phyloP scores from a whole-genome alignment of 2,113 vertebrate species.

The Rafetus swinhoei region DNA sequence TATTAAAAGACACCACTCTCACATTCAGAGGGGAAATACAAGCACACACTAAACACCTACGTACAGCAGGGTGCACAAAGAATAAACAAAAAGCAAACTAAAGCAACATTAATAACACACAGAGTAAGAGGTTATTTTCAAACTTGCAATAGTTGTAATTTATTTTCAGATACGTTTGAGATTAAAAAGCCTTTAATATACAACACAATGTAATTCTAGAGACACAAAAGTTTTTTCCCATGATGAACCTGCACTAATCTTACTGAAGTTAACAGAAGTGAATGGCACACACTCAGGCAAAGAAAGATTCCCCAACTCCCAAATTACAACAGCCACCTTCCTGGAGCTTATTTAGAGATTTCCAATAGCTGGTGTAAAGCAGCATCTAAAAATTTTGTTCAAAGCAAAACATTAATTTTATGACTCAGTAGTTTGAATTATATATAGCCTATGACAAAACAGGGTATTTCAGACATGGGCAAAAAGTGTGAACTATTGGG shows the following conservation, averaged over 20 bases:
- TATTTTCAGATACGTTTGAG: neutral
- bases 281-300: neutral
- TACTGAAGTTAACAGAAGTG: neutral
- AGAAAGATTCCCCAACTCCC: neutral
- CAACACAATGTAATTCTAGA: neutral
- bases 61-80: fast-evolving
- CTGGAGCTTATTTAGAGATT: constrained; percentile 57
- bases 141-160: neutral
- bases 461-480: constrained; percentile 57
- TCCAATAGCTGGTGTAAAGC: constrained; percentile 50
- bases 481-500: constrained; percentile 36
- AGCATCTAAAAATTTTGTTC: constrained; percentile 53
- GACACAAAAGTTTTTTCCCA: neutral
- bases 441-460: constrained; percentile 63
- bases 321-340: constrained; percentile 32
- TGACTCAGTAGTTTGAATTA: constrained; percentile 72
- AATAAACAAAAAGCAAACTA: fast-evolving
- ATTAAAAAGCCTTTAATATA: neutral
- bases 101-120: fast-evolving
- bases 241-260: neutral
- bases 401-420: constrained; percentile 63
- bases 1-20: neutral
- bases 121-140: neutral
- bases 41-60: neutral
- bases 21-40: neutral